Conservation (phyloP, 2,888 invertebrate genomes). For the Pristionchus arcanus region DNA sequence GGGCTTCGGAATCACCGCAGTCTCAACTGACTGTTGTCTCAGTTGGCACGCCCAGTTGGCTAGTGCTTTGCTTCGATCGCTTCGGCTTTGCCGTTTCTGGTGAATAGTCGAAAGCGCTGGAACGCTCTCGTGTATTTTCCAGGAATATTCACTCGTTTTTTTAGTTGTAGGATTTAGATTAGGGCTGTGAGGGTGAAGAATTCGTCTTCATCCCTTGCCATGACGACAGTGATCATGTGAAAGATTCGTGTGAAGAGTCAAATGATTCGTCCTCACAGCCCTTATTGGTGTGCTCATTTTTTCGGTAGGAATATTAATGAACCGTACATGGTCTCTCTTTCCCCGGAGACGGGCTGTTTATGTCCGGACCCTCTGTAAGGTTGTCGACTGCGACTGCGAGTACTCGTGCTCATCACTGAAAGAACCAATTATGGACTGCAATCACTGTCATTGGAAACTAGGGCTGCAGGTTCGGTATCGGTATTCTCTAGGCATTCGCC, state of each 20-base stretch:
- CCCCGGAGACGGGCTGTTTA: neutral
- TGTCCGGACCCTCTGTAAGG: conserved; percentile 58
- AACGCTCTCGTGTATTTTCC: neutral
- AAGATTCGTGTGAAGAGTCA: too few species aligned
- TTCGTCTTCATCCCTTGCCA: too few species aligned
- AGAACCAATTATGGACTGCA: neutral
- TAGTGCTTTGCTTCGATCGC: neutral
- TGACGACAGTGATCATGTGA: too few species aligned
- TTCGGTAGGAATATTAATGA: too few species aligned
- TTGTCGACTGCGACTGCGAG: conserved; percentile 59
- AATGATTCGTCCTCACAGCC: too few species aligned
- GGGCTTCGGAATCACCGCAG: neutral
- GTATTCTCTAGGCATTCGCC: too few species aligned
- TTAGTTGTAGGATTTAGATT: too few species aligned
- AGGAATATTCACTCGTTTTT: neutral
- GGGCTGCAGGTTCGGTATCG: too few species aligned
- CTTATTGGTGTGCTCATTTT: too few species aligned
- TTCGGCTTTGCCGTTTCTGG: neutral
- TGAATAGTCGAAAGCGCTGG: neutral
- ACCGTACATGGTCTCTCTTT: neutral
- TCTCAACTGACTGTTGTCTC: neutral
- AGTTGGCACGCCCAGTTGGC: neutral
- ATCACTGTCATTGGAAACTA: too few species aligned
- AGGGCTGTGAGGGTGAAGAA: too few species aligned
- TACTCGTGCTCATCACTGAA: conserved; percentile 49